These are phyloP conservation scores for Tigriopus japonicus DNA, from an alignment of 1,140 invertebrate genomes.

Conservation along the genomic window DNA sequence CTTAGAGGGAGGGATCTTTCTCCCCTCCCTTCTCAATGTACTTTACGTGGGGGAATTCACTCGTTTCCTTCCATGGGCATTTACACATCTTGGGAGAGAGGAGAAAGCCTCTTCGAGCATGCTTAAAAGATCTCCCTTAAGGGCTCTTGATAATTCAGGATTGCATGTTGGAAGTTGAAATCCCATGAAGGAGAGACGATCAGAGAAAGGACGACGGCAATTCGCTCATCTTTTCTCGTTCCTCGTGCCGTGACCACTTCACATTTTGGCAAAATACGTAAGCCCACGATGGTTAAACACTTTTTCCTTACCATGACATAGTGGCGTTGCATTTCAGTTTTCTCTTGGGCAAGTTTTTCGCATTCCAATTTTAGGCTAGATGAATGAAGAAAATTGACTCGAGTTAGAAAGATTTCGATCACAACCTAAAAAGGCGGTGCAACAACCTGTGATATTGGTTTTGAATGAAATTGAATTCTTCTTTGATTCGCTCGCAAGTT, in stretches of 20 bases:
- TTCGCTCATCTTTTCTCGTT: background rate
- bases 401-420: background rate
- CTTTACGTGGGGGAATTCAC: too few species aligned
- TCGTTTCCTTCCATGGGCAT: background rate
- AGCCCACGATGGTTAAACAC: too few species aligned
- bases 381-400: constrained; percentile 15
- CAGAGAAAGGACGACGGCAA: background rate
- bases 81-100: background rate
- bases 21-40: too few species aligned
- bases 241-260: too few species aligned
- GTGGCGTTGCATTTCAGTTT: constrained; percentile 92
- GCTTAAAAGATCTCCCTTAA: background rate
- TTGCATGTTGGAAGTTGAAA: background rate
- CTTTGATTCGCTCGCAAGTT: constrained; percentile 92
- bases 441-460: constrained; percentile 96
- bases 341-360: constrained; percentile 85
- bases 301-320: constrained; percentile 71
- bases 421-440: constrained; percentile 25
- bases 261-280: too few species aligned
- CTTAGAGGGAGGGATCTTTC: too few species aligned
- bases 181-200: background rate
- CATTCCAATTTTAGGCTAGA: constrained; percentile 34
- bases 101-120: background rate
- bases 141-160: background rate
- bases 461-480: constrained; percentile 96